Evolutionary conservation across 1,140 invertebrate genomes (phyloP), one percentile per base, ranked within the genome.

Genomic region (Neomicropteryx cornuta): DNA sequence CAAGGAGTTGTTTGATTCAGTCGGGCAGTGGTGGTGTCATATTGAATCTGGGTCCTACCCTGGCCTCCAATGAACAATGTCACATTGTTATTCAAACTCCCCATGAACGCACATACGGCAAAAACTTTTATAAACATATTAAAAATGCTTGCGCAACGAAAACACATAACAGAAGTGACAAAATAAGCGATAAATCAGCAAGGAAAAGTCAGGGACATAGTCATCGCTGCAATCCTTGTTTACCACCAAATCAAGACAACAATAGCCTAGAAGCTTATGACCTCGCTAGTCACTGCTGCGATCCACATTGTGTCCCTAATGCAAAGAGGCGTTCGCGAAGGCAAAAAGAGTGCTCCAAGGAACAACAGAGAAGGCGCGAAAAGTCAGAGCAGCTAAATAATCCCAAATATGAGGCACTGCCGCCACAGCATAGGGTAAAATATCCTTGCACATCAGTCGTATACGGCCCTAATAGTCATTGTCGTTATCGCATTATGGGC

Each of bases 221-320:
- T 10, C 79, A 75, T 46, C 68, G 81, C 0, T 87, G 84, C 55
- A 77, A 81, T 41, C 81, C 84, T 3, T 87, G 84, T 39, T 70
- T 83, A 42, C 74, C 76, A 14, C 68, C 70, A 22, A 75, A 73
- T 52, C 70, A 57, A 22, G 83, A 87, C 39, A 81, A 75, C 38
- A 77, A 76, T 10, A 87, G 82, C 49, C 59, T 87, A 21, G 83
- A 87, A 53, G 83, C 83, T 5, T 88, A 88, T 42, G 83, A 87
- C 50, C 54, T 87, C 11, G 83, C 83, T 2, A 87, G 81, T 60
- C 81, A 83, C 1, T 88, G 84, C 48, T 88, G 85, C 55, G 81
- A 85, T 55, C 79, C 81, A 0, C 80, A 85, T 45, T 88, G 84
- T 49, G 83, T 88, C 14, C 84, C 84, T 16, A 77, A 76, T 29